Percentiles rank a stretch among this genome's conserved stretches.
Evolutionary conservation across 2,113 vertebrate species (phyloP).

Genomic region (Pseudonaja textilis): DNA sequence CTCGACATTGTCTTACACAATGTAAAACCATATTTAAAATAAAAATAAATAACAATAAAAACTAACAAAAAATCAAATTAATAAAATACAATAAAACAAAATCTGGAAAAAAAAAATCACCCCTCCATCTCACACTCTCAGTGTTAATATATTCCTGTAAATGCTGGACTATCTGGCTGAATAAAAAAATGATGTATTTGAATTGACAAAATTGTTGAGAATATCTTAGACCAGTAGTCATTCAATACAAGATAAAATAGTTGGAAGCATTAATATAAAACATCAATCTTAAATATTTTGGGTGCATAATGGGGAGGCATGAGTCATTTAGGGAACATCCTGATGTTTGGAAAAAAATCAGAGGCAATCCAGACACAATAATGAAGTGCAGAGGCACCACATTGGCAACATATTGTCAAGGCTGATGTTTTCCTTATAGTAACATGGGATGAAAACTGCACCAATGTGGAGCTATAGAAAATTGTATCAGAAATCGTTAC

Average conservation of each 20-base stretch:
- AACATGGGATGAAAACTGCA: not conserved
- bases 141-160: not conserved
- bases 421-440: not conserved
- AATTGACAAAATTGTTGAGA: not conserved
- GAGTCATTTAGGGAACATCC: not conserved
- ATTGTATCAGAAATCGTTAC: not conserved
- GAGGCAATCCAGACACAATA: not conserved
- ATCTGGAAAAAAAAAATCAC: too few relatives aligned
- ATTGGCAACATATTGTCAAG: not conserved
- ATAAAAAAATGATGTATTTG: not conserved
- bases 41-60: too few relatives aligned
- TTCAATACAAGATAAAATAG: not conserved
- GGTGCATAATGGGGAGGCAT: not conserved
- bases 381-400: not conserved
- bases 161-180: not conserved
- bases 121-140: too few relatives aligned
- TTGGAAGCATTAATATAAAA: not conserved
- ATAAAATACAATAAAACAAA: too few relatives aligned
- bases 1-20: too few relatives aligned
- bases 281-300: not conserved
- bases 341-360: not conserved
- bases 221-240: not conserved
- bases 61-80: too few relatives aligned
- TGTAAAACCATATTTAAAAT: too few relatives aligned
- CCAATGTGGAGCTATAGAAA: not conserved